Conservation (phyloP, 1,140 invertebrate genomes). For the Hetaerina americana region DNA sequence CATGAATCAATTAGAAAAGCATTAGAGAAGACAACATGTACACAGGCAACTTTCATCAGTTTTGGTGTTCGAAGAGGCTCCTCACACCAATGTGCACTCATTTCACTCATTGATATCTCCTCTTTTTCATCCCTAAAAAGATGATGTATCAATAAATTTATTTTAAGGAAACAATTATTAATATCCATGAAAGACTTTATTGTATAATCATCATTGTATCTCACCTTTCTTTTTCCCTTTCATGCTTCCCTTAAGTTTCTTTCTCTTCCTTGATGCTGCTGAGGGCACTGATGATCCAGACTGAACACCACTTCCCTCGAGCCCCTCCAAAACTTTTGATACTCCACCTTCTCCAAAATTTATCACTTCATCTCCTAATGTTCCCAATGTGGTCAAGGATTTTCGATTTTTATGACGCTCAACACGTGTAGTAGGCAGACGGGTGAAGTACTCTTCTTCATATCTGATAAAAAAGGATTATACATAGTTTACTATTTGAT, state of each 20-base stretch:
- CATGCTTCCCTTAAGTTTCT: neutral
- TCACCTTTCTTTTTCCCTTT: neutral
- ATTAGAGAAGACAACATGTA: too few species aligned
- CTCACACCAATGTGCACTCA: too few species aligned
- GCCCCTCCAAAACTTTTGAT: neutral
- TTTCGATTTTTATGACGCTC: constrained; percentile 67
- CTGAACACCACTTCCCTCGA: neutral
- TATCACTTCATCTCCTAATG: constrained; percentile 68
- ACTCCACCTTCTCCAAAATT: constrained; percentile 36
- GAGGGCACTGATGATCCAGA: neutral
- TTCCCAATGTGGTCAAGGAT: constrained; percentile 56
- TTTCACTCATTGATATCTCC: neutral
- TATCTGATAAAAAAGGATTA: constrained; percentile 37
- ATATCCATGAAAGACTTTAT: too few species aligned
- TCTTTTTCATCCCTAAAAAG: neutral
- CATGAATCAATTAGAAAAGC: too few species aligned
- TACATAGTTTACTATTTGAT: neutral
- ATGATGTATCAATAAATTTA: neutral
- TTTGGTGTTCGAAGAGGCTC: too few species aligned
- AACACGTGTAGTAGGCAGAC: constrained; percentile 72
- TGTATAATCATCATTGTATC: neutral
- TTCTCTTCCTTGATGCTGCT: neutral
- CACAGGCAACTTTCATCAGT: too few species aligned
- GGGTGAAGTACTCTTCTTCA: constrained; percentile 85
- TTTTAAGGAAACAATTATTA: neutral